Evolutionary conservation across 2,888 invertebrate species (phyloP).

Genomic region (Mystacides longicornis): DNA sequence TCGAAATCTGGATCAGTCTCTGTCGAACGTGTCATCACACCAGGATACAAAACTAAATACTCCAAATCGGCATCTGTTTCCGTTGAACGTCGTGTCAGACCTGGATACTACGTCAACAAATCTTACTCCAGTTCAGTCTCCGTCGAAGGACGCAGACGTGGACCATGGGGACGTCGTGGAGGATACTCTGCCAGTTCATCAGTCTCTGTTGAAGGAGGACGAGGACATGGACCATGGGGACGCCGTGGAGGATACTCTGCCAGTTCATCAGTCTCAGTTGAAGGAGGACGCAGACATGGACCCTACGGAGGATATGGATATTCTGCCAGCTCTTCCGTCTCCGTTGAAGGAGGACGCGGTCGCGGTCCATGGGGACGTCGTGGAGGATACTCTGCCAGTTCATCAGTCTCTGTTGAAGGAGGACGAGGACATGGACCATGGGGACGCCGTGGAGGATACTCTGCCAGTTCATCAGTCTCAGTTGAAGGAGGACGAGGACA

Average conservation of each 20-base stretch:
- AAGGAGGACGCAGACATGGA: conserved; percentile 5
- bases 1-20: conserved; percentile 5
- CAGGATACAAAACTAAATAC: conserved; percentile 4
- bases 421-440: neutral
- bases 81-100: conserved; percentile 5
- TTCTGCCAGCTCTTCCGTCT: conserved; percentile 4
- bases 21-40: conserved; percentile 6
- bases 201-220: conserved; percentile 10
- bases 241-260: neutral
- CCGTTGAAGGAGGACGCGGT: conserved; percentile 7
- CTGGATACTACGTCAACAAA: neutral
- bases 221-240: conserved; percentile 6
- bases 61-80: conserved; percentile 3
- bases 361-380: conserved; percentile 3
- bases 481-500: conserved; percentile 8
- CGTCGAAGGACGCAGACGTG: conserved; percentile 2
- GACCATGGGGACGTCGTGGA: conserved; percentile 3
- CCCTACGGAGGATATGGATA: neutral
- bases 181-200: neutral
- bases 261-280: neutral
- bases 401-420: neutral
- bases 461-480: conserved; percentile 5
- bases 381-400: neutral
- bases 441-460: neutral
- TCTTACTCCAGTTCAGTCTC: conserved; percentile 6